Evolutionary conservation across 2,797 vertebrate species (phyloP).

Genomic region (Melanotaenia parkinsoni): DNA sequence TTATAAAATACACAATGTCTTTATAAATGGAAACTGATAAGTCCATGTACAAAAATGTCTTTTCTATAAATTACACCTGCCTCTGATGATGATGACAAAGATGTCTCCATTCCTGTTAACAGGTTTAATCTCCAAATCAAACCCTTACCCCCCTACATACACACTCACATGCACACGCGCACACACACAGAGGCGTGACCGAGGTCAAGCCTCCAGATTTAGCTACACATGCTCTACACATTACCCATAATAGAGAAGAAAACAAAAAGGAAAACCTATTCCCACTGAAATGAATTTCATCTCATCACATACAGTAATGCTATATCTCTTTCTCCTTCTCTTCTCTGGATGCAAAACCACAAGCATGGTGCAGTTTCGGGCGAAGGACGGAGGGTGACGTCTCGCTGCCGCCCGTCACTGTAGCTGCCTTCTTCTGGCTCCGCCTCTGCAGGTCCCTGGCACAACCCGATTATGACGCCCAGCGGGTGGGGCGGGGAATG

Average conservation of each 20-base stretch:
- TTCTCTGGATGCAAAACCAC: constrained; percentile 72
- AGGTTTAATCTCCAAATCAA: constrained; percentile 75
- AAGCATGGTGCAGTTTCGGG: constrained; percentile 87
- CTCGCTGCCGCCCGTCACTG: constrained; percentile 78
- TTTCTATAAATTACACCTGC: constrained; percentile 83
- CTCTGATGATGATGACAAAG: constrained; percentile 70
- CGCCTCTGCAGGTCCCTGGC: constrained; percentile 59
- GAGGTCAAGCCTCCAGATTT: constrained; percentile 20
- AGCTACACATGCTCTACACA: constrained; percentile 90
- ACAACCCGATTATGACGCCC: constrained; percentile 64
- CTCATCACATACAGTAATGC: constrained; percentile 84
- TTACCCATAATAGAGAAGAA: constrained; percentile 87
- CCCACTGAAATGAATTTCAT: constrained; percentile 78
- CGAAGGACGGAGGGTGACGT: constrained; percentile 43
- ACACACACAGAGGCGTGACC: constrained; percentile 25
- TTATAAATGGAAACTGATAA: constrained; percentile 76
- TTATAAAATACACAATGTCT: constrained; percentile 82
- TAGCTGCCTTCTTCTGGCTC: constrained; percentile 94
- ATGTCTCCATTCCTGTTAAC: constrained; percentile 53
- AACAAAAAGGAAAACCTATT: constrained; percentile 53
- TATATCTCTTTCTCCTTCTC: constrained; percentile 47
- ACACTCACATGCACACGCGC: constrained; percentile 31
- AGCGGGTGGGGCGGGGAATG: constrained; percentile 79
- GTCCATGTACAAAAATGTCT: constrained; percentile 81
- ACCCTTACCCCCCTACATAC: constrained; percentile 32